Percentiles rank a stretch among this genome's conserved stretches.
phyloP scores from a whole-genome alignment of 2,797 vertebrate species.

The Steatocranus sp. region DNA sequence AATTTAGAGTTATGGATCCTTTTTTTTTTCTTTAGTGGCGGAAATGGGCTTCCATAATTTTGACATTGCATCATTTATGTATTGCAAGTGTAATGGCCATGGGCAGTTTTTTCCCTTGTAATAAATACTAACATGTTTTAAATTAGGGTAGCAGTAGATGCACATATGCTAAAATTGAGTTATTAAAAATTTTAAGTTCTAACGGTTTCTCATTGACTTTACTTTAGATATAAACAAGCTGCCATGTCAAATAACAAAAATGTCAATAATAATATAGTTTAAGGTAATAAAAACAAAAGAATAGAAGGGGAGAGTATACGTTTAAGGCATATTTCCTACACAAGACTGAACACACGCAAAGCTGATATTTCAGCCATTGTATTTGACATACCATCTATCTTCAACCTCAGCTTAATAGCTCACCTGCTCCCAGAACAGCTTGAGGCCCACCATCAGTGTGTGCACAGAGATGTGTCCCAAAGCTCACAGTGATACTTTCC shows the following conservation, averaged over 20 bases:
- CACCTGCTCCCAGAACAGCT: constrained; percentile 51
- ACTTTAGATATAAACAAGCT: background rate
- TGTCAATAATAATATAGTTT: background rate
- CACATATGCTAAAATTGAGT: background rate
- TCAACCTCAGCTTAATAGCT: constrained; percentile 41
- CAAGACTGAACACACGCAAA: background rate
- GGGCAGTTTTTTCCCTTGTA: background rate
- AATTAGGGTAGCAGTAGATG: background rate
- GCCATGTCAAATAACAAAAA: background rate
- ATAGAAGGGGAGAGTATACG: background rate
- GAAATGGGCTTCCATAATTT: background rate
- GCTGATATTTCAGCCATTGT: constrained; percentile 34
- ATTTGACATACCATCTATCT: constrained; percentile 63
- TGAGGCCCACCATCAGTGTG: constrained; percentile 22
- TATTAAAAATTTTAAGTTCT: background rate
- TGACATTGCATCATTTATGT: background rate
- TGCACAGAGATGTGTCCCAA: background rate
- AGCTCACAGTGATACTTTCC: constrained; percentile 22
- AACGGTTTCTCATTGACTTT: background rate
- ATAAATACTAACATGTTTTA: background rate
- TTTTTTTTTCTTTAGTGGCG: background rate
- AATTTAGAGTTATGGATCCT: accelerated
- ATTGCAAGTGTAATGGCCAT: background rate
- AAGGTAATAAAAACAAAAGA: background rate
- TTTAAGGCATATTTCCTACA: background rate